Conservation (phyloP, 2,797 vertebrate genomes). For the Cephalopachus bancanus region DNA sequence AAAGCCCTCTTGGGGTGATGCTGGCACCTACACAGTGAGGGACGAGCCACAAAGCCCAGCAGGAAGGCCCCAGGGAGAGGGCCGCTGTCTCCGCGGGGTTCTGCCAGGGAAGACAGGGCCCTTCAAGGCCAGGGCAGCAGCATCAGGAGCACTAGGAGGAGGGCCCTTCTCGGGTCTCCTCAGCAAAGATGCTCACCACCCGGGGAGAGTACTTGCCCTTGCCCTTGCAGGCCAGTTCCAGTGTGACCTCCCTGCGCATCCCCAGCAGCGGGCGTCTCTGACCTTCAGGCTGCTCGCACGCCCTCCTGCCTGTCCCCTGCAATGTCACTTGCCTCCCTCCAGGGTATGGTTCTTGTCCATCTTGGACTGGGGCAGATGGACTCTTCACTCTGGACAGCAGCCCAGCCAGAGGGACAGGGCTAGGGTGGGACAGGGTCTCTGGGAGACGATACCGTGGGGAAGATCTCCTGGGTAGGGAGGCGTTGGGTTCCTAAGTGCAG, state of each 20-base stretch:
- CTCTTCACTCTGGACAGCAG: rapidly evolving
- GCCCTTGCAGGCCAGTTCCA: rapidly evolving
- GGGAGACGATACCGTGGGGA: not conserved
- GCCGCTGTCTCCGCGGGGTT: rapidly evolving
- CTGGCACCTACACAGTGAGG: not conserved
- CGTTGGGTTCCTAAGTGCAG: not conserved
- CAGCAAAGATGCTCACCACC: not conserved
- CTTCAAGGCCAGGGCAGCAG: rapidly evolving
- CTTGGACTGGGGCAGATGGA: not conserved
- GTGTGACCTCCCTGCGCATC: not conserved
- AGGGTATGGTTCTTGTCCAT: not conserved
- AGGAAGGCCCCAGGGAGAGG: not conserved
- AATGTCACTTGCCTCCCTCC: not conserved
- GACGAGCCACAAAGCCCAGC: rapidly evolving
- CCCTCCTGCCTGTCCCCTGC: not conserved
- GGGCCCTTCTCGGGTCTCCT: not conserved
- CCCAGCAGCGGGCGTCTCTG: too few species aligned
- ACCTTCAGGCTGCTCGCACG: rapidly evolving
- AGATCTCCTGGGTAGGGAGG: not conserved
- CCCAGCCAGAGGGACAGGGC: not conserved
- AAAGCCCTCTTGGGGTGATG: too few species aligned
- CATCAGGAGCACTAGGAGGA: not conserved
- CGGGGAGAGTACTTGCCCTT: not conserved
- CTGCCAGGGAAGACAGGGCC: rapidly evolving
- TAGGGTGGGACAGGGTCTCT: not conserved